Conservation (phyloP, 2,113 vertebrate species). For the Megaceryle maxima region DNA sequence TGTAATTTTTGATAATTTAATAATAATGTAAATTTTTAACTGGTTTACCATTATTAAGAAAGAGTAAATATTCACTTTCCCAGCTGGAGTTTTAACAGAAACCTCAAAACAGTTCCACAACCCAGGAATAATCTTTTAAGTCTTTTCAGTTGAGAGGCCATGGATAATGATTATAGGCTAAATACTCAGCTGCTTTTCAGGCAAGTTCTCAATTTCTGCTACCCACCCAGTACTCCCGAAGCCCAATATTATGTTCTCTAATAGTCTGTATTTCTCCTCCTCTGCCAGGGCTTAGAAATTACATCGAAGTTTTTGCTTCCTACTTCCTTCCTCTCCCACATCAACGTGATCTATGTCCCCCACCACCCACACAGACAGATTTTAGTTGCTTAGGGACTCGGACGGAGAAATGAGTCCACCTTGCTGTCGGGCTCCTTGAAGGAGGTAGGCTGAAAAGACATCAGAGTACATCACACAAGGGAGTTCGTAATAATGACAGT, state of each 20-base stretch:
- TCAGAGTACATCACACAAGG: background rate
- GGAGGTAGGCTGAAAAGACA: background rate
- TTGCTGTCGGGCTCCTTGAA: background rate
- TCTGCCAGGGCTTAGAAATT: background rate
- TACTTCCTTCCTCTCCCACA: background rate
- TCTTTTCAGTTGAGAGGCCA: background rate
- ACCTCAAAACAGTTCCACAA: background rate
- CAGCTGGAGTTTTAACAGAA: background rate
- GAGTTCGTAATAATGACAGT: background rate
- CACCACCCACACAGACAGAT: background rate
- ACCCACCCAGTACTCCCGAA: background rate
- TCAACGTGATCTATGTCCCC: background rate
- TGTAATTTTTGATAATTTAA: background rate
- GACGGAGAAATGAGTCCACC: background rate
- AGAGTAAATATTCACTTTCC: background rate
- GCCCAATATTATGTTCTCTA: background rate
- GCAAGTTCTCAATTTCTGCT: background rate
- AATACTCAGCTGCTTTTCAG: background rate
- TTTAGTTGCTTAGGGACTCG: background rate
- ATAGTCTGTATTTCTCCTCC: background rate
- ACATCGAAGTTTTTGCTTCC: background rate
- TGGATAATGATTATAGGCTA: background rate
- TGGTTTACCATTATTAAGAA: background rate
- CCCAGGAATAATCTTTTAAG: background rate
- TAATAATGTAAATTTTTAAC: background rate